A percentile compares a stretch with the other conserved stretches of the same genome.
Evolutionary conservation across 2,888 invertebrate species (phyloP).

Genomic region (Drosophila lutescens): DNA sequence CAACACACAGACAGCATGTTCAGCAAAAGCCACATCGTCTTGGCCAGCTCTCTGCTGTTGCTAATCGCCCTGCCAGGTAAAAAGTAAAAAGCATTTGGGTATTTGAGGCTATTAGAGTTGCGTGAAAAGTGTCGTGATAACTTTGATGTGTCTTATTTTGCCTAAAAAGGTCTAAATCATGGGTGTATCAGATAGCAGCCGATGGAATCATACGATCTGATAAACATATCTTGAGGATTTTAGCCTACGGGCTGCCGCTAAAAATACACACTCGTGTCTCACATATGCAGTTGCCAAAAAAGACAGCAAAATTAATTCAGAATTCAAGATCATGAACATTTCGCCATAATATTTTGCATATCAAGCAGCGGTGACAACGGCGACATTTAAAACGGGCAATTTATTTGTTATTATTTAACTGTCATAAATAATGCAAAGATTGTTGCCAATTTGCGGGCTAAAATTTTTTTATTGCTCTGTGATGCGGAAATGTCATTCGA

Average conservation of each 20-base stretch:
- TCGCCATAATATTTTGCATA: conserved; percentile 42
- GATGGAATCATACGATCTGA: conserved; percentile 4
- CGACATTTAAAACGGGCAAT: conserved; percentile 28
- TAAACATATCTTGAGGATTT: conserved; percentile 24
- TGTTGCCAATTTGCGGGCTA: conserved; percentile 20
- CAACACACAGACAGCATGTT: conserved; percentile 43
- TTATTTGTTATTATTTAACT: conserved; percentile 41
- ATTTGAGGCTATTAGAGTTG: conserved; percentile 23
- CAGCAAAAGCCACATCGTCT: conserved; percentile 27
- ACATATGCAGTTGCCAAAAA: conserved; percentile 12
- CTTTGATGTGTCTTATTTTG: conserved; percentile 20
- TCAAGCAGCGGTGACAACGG: conserved; percentile 18
- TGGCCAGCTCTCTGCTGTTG: conserved; percentile 52
- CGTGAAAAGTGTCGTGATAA: conserved; percentile 61
- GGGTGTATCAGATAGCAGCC: conserved; percentile 17
- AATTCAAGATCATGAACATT: conserved; percentile 48
- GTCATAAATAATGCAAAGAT: conserved; percentile 47
- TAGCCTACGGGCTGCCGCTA: neutral
- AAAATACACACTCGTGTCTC: conserved; percentile 12
- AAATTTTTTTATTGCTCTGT: conserved; percentile 19
- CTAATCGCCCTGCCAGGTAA: conserved; percentile 67
- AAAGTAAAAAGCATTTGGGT: conserved; percentile 15
- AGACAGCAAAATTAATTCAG: conserved; percentile 27
- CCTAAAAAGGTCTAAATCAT: conserved; percentile 6
- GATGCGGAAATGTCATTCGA: conserved; percentile 46